Conservation (phyloP, 2,113 vertebrate genomes). For the Chiloscyllium plagiosum region DNA sequence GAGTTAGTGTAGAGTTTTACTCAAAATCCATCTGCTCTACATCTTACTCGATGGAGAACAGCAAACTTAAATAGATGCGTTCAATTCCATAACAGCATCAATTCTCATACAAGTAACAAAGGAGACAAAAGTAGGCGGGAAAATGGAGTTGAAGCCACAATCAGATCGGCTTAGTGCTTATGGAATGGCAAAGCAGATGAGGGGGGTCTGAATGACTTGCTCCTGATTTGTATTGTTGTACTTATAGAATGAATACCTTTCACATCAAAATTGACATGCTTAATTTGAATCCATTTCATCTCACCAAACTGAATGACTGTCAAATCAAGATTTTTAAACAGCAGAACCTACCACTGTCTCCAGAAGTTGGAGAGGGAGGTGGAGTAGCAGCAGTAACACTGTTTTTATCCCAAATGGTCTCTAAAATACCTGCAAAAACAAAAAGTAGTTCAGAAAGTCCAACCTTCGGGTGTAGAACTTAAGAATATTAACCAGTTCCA, state of each 20-base stretch:
- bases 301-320: not conserved
- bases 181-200: too few relatives aligned
- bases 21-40: not conserved
- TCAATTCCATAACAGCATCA: not conserved
- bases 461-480: not conserved
- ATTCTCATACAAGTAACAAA: not conserved
- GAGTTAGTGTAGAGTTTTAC: not conserved
- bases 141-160: too few relatives aligned
- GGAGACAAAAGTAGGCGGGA: too few relatives aligned
- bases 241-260: not conserved
- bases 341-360: slow-evolving; percentile 74
- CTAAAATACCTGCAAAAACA: slow-evolving; percentile 73
- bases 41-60: not conserved
- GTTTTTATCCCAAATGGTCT: slow-evolving; percentile 96
- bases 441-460: not conserved
- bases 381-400: slow-evolving; percentile 87
- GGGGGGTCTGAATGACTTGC: too few relatives aligned
- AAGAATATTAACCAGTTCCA: not conserved
- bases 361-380: slow-evolving; percentile 88
- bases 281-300: not conserved
- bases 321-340: slow-evolving; percentile 15
- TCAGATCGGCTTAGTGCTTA: too few relatives aligned
- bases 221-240: too few relatives aligned
- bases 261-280: not conserved
- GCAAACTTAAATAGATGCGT: not conserved